phyloP scores from a whole-genome alignment of 2,113 vertebrate genomes.

The Motacilla tschutschensis region DNA sequence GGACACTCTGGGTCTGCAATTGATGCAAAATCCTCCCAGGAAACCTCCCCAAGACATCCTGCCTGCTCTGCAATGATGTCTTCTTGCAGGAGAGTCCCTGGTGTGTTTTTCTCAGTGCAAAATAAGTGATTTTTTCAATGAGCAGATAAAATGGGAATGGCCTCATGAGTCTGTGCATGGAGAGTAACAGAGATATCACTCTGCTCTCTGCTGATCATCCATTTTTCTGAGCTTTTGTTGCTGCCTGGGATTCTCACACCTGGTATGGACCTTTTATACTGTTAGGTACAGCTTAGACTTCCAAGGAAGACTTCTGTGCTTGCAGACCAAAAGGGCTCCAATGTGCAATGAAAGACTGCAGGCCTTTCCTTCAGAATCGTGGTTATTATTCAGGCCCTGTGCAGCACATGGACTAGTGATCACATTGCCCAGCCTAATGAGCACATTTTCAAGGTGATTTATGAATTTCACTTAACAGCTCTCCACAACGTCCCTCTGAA shows the following conservation, averaged over 20 bases:
- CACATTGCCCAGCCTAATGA: background rate
- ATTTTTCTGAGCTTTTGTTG: background rate
- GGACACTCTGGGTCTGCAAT: background rate
- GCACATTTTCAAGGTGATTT: background rate
- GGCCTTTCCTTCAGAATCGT: background rate
- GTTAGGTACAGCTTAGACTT: background rate
- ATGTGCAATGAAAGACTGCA: background rate
- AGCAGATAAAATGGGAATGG: background rate
- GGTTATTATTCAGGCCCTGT: background rate
- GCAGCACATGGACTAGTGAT: background rate
- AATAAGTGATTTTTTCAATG: conserved; percentile 1
- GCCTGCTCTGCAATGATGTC: background rate
- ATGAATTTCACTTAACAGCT: background rate
- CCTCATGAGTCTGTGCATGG: background rate
- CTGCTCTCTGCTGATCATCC: background rate
- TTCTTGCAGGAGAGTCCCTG: background rate
- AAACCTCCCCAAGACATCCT: background rate
- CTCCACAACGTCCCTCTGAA: background rate
- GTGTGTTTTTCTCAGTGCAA: background rate
- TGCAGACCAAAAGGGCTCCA: background rate
- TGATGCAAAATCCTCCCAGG: background rate
- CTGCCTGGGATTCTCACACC: background rate
- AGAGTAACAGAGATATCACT: background rate
- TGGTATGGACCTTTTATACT: background rate
- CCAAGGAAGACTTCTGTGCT: background rate